Evolutionary conservation across 2,113 vertebrate genomes (phyloP), one percentile per base, ranked within the genome.

Genomic region (Todiramphus chloris): DNA sequence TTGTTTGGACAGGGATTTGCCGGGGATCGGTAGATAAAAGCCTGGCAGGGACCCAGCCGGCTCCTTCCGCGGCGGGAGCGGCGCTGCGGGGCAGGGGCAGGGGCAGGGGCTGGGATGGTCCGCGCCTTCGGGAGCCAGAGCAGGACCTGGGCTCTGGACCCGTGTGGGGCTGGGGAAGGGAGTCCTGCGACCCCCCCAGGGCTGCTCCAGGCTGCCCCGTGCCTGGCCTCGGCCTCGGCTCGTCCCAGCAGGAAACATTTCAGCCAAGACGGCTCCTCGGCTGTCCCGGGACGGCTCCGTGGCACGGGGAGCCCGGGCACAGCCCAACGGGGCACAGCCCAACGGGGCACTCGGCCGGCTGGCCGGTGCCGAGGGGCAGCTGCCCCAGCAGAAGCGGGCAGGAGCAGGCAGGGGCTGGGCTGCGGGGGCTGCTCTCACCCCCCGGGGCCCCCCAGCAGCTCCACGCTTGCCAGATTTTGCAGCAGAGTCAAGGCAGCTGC

Each of bases 1-100:
- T 94, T 96, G 93, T 96, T 97, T 97, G 93, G 79, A 93, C 90
- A 96, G 95, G 95, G 93, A 96, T 97, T 97, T 96, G 94, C 92
- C 66, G 90, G 92, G 92, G 96, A 95, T 93, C 19, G 64, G 44
- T 53, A 93, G 95, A 97, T 96, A 89, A 97, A 97, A 96, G 94
- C 62, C 83, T 94, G 95, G 94, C 95, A 76, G 74, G n/a, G 86
- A 87, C 55, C 64, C 83, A 94, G 74, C 48, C n/a, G 27, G 84
- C 58, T 78, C 89, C 96, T 79, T 87, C 91, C 24, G 23, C 50
- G 23, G 23, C 24, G 50, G 23, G 50, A 51, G 24, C 24, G 50
- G 50, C 23, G 50, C 12, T 51, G 5, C 12, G 50, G 30, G 27
- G 23, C 58, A 23, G 24, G 30, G 25, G 17, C 48, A 6, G 50